Base-by-base conservation (phyloP, 2,797 vertebrate species). In the Trachops cirrhosus region DNA sequence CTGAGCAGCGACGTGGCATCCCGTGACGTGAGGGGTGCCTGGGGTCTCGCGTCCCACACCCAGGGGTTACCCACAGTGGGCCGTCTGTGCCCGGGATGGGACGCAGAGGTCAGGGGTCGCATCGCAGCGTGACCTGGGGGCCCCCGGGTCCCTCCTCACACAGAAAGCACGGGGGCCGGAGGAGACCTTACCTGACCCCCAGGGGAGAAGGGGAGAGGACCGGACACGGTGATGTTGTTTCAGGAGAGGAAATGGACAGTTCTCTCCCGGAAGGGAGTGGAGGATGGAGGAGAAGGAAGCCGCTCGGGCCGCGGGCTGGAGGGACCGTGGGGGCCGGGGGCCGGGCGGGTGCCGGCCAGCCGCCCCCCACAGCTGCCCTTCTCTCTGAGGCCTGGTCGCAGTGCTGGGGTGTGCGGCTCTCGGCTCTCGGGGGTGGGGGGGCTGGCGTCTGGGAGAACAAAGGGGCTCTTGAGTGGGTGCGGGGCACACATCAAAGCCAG, bases 211-310 rank as follows among this genome's bases (percentile, higher is more conserved):
- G 74, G 86, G 75, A 83, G 9, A 12, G 93, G 74, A 34, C 70
- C 71, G 91, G 80, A 2, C 0, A 44, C 46, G 32, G 71, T 3
- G 2, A 29, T 87, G 95, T 67, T 46, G 92, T 91, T 96, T 96
- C 97, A 93, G 86, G 83, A 3, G 39, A 94, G 98, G 98, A 98
- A 98, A 57, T 97, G 97, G 97, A 86, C 96, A 67, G 97, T 79
- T 94, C 94, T 89, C 80, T 78, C 46, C 96, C 91, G 98, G 98
- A 98, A 91, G 93, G 96, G 96, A 95, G 82, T 3, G 44, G 44
- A 88, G 91, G 84, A 59, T 86, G 75, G 94, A 52, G 34, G 57
- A 64, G 70, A 12, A 83, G 96, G 84, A 34, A 68, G 85, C 11
- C 12, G 34, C 46, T 8, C 39, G 0, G 57, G 15, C 85, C 16